Evolutionary conservation across 2,888 invertebrate species (phyloP).

Genomic region (Ophraella communa): DNA sequence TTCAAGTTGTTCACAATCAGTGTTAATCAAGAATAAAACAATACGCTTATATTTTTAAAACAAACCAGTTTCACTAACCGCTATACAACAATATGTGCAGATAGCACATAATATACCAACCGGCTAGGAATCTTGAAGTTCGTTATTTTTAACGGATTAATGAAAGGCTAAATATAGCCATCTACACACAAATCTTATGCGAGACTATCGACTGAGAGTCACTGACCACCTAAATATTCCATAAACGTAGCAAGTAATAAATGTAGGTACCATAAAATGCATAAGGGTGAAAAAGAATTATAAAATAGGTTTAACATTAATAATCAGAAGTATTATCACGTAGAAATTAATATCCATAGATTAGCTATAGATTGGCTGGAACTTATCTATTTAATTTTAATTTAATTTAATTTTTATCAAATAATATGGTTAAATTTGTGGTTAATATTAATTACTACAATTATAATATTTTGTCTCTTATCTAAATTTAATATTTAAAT

Average conservation of each 20-base stretch:
- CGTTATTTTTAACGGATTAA: conserved; percentile 20
- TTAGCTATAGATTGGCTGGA: no score
- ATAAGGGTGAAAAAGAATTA: background rate
- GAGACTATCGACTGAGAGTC: background rate
- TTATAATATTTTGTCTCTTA: no score
- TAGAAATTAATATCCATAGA: no score
- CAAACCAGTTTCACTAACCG: conserved; percentile 14
- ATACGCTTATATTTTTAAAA: background rate
- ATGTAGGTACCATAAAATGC: background rate
- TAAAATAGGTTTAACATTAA: no score
- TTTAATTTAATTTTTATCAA: no score
- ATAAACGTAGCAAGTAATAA: background rate
- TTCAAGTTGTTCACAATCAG: no score
- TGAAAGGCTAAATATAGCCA: background rate
- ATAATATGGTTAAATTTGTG: no score
- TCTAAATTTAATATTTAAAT: no score
- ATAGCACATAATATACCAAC: background rate
- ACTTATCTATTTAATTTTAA: no score
- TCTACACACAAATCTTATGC: background rate
- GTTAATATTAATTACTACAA: no score
- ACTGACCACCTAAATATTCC: background rate
- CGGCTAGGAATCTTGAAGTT: conserved; percentile 12
- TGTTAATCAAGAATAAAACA: no score
- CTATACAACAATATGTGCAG: conserved; percentile 2
- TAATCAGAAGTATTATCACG: no score